Evolutionary conservation across 1,140 invertebrate genomes (phyloP), one percentile per base, ranked within the genome.

Genomic region (Pollicipes pollicipes): DNA sequence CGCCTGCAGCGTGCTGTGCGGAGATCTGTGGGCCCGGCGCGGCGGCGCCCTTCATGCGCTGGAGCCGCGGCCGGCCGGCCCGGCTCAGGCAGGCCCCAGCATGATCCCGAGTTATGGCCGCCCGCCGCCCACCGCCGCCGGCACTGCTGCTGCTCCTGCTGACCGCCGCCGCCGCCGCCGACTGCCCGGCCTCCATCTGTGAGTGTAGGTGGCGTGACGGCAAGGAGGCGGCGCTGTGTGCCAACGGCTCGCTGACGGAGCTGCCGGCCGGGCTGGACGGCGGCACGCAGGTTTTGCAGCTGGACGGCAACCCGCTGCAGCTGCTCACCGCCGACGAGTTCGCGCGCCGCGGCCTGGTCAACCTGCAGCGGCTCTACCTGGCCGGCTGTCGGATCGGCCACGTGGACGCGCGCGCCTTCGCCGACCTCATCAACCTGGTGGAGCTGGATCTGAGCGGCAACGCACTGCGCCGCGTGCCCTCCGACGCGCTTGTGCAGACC

Each of bases 331-430:
- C 85, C 45, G 89, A 92, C 77, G 88, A 88, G 69, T 95, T 95
- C 79, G 82, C 86, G 45, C 84, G 86, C 68, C 87, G 87, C 8
- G 88, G 87, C 66, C 83, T 95, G 35, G 83, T 91, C 21, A 93
- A 95, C 81, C 81, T 95, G 72, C 93, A 95, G 80, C 85, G 88
- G 76, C 85, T 95, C 27, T 92, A 90, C 79, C 79, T 95, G 76
- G 84, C 87, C 67, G 86, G 83, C 74, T 75, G 74, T 66, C 72
- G 73, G 27, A 86, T 95, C 73, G 87, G 89, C 31, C 87, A 89
- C 80, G 92, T 95, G 77, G 88, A 94, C 77, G 83, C 86, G 66
- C 81, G 86, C 72, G 91, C 92, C 8, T 88, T 95, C 77, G 85
- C 85, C 73, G 88, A 89, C 37, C 82, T 94, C 6, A 91, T 89